phyloP scores from a whole-genome alignment of 37 sponge, comb jelly and placozoan species.

The Halichondria panicea region DNA sequence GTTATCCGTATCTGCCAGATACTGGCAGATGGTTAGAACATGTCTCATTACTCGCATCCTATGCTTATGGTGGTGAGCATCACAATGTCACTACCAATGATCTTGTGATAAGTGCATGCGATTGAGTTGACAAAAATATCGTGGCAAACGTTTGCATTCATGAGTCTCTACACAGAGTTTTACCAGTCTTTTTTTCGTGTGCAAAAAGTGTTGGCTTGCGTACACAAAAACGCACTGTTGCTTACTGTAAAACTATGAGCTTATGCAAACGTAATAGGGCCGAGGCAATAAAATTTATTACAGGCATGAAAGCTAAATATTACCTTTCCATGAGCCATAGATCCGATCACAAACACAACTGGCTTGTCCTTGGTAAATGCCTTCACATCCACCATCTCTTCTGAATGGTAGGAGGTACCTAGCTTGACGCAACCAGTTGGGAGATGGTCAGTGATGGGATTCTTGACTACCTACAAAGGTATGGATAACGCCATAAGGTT shows the following conservation, averaged over 20 bases:
- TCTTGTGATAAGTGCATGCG: too few species aligned
- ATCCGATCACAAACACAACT: slow-evolving; percentile 95
- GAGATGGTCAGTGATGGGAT: slow-evolving; percentile 92
- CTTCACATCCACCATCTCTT: slow-evolving; percentile 75
- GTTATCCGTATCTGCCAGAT: too few species aligned
- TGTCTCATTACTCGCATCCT: too few species aligned
- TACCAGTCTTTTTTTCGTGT: too few species aligned
- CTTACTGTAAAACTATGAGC: not conserved
- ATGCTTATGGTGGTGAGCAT: too few species aligned
- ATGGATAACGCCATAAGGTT: not conserved
- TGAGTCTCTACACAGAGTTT: too few species aligned
- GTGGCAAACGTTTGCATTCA: too few species aligned
- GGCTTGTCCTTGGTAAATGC: slow-evolving; percentile 84
- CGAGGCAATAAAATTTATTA: not conserved
- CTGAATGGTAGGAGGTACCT: slow-evolving; percentile 89
- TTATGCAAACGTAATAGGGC: not conserved
- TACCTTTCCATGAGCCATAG: slow-evolving; percentile 98
- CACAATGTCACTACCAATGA: too few species aligned
- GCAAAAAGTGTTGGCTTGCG: too few species aligned
- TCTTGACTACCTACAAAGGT: slow-evolving; percentile 88
- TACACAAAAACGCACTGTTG: not conserved
- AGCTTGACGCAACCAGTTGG: slow-evolving; percentile 91
- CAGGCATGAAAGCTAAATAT: too few species aligned
- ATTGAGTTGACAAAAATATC: too few species aligned
- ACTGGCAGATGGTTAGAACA: too few species aligned